Evolutionary conservation across 2,888 invertebrate species (phyloP).

Genomic region (Aleiodes alternator): DNA sequence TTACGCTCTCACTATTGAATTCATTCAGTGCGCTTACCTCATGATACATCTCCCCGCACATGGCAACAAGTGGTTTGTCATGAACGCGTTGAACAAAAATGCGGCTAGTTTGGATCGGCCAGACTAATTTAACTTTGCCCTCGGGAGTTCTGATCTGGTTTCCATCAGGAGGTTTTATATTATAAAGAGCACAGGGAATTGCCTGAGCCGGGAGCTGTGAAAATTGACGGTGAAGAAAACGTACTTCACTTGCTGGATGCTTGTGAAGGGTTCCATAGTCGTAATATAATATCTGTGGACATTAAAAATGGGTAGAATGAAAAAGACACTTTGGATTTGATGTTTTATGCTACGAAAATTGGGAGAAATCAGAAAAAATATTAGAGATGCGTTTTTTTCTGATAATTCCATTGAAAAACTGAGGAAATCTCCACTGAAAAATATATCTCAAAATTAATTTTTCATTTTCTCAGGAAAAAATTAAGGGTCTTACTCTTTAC

Average conservation of each 20-base stretch:
- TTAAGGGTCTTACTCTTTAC: too few relatives aligned
- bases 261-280: constrained; percentile 70
- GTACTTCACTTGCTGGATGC: constrained; percentile 60
- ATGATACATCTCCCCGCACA: constrained; percentile 54
- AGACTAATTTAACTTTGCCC: constrained; percentile 42
- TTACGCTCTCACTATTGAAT: neutral
- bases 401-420: too few relatives aligned
- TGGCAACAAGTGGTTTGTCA: constrained; percentile 60
- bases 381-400: too few relatives aligned
- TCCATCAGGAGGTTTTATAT: constrained; percentile 60
- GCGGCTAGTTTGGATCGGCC: constrained; percentile 57
- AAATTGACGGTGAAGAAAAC: constrained; percentile 66
- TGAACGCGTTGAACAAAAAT: constrained; percentile 56
- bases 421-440: too few relatives aligned
- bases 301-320: constrained; percentile 27
- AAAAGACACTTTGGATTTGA: too few relatives aligned
- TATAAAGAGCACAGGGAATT: constrained; percentile 68
- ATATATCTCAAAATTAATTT: too few relatives aligned
- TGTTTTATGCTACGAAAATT: too few relatives aligned
- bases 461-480: too few relatives aligned
- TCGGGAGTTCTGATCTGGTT: constrained; percentile 17
- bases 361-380: too few relatives aligned
- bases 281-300: constrained; percentile 67
- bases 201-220: constrained; percentile 68
- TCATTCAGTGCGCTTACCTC: constrained; percentile 56